Evolutionary conservation across 2,797 vertebrate genomes (phyloP).

Genomic region (Rhinophrynus dorsalis): DNA sequence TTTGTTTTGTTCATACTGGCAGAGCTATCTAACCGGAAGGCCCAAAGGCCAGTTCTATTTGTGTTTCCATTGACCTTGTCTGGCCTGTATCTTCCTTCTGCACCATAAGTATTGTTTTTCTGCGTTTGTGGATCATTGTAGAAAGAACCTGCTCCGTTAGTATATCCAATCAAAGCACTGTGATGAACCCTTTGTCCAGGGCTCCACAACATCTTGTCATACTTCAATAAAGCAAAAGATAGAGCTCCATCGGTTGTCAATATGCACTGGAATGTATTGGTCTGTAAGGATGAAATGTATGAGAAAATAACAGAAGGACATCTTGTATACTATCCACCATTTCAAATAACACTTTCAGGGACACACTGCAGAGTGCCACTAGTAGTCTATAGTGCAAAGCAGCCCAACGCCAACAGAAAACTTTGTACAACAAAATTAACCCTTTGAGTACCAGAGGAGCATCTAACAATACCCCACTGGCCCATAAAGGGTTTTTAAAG

Average conservation of each 20-base stretch:
- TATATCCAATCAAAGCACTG: conserved; percentile 74
- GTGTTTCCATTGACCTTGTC: conserved; percentile 66
- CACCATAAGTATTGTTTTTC: conserved; percentile 65
- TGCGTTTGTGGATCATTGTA: conserved; percentile 65
- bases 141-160: conserved; percentile 62
- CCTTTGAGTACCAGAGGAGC: too few species aligned
- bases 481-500: too few species aligned
- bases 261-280: conserved; percentile 79
- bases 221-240: conserved; percentile 74
- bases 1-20: conserved; percentile 41
- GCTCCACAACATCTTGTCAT: conserved; percentile 74
- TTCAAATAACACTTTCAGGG: too few species aligned
- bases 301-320: background rate
- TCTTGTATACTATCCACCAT: too few species aligned
- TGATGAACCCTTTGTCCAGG: conserved; percentile 69
- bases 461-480: too few species aligned
- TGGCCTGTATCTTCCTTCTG: conserved; percentile 72
- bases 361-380: too few species aligned
- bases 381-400: too few species aligned
- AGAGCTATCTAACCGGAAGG: conserved; percentile 67
- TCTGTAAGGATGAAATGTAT: conserved; percentile 56
- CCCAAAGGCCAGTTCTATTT: conserved; percentile 67
- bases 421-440: too few species aligned
- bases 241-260: conserved; percentile 73
- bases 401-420: too few species aligned